Percentiles rank a stretch among this genome's conserved stretches.
These are phyloP conservation scores for Squalus acanthias DNA, from an alignment of 2,797 vertebrate species.

Conservation along the genomic window DNA sequence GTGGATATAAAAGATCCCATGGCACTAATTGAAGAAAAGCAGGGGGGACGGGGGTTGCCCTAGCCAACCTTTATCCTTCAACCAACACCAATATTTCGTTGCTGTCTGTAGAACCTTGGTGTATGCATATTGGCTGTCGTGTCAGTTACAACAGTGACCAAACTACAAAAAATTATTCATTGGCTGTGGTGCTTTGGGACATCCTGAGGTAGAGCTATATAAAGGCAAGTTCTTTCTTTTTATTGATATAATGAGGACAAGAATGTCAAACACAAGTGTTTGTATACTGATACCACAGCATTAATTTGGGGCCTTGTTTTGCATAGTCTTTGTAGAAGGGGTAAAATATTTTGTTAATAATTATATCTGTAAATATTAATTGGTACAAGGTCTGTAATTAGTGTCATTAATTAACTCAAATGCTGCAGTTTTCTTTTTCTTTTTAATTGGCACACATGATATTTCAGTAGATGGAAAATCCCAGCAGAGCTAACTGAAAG, in stretches of 20 bases:
- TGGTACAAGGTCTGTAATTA: not conserved
- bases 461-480: constrained; percentile 50
- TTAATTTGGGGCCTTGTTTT: constrained; percentile 6
- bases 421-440: constrained; percentile 46
- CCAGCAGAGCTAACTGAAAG: constrained; percentile 51
- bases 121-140: not conserved
- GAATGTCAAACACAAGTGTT: not conserved
- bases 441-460: constrained; percentile 42
- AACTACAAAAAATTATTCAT: not conserved
- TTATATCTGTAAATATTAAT: constrained; percentile 3
- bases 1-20: not conserved
- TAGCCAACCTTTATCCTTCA: not conserved
- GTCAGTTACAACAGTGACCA: not conserved
- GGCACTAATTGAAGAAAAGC: not conserved
- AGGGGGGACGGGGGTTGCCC: not conserved
- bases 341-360: not conserved
- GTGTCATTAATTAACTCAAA: constrained; percentile 7
- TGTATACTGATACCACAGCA: not conserved
- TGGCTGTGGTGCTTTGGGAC: not conserved
- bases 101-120: not conserved
- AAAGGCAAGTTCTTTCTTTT: not conserved
- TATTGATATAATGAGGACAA: not conserved
- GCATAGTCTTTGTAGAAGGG: not conserved
- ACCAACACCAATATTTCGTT: not conserved
- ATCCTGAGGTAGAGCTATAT: not conserved